Evolutionary conservation across 92 coral and sea anemone genomes (phyloP).

Genomic region (Virgularia gustaviana): DNA sequence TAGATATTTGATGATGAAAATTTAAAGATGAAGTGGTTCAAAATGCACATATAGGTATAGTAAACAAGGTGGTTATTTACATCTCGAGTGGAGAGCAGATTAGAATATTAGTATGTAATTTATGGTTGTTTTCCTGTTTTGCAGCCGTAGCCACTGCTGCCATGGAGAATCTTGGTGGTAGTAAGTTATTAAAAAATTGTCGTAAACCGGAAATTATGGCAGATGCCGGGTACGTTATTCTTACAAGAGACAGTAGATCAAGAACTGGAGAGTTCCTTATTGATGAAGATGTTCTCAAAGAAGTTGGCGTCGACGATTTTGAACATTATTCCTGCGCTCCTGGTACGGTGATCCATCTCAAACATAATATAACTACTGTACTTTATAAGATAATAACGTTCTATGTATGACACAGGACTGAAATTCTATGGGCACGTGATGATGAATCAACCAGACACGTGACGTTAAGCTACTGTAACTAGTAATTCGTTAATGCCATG

Average conservation of each 20-base stretch:
- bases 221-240: slow-evolving; percentile 87
- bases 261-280: slow-evolving; percentile 90
- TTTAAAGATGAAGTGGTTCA: no score
- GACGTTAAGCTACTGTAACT: no score
- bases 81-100: no score
- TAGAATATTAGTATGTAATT: no score
- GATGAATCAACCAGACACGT: no score
- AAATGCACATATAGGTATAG: no score
- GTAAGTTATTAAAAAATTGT: slow-evolving; percentile 59
- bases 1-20: no score
- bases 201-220: slow-evolving; percentile 91
- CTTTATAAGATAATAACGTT: not conserved
- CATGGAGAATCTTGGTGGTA: slow-evolving; percentile 84
- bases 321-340: slow-evolving; percentile 80
- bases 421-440: no score
- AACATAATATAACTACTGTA: not conserved
- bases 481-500: no score
- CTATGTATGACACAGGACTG: no score
- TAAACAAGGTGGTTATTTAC: no score
- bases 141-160: slow-evolving; percentile 90
- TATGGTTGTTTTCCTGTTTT: not conserved
- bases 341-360: slow-evolving; percentile 64
- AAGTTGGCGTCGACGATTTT: slow-evolving; percentile 79
- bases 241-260: slow-evolving; percentile 87
- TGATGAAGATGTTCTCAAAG: slow-evolving; percentile 84